Evolutionary conservation across 2,888 invertebrate species (phyloP).

Genomic region (Neoascia interrupta): DNA sequence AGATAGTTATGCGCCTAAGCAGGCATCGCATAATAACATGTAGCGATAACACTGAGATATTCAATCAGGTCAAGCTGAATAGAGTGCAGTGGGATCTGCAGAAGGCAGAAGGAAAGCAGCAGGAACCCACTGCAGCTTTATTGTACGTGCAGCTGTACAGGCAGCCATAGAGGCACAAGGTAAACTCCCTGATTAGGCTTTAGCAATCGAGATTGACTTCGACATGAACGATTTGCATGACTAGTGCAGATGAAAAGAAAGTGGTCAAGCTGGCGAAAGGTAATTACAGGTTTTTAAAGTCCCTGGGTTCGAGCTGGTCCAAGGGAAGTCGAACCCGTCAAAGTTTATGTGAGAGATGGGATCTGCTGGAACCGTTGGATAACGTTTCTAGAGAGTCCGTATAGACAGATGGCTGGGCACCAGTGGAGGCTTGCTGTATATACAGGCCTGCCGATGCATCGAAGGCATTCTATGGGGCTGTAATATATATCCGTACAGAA

Average conservation of each 20-base stretch:
- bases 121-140: too few species aligned
- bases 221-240: conserved; percentile 41
- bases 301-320: conserved; percentile 13
- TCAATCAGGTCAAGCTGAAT: conserved; percentile 10
- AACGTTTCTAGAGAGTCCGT: conserved; percentile 3
- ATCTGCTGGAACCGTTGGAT: neutral
- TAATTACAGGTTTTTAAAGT: conserved; percentile 8
- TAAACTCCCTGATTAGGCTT: conserved; percentile 11
- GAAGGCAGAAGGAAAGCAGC: too few species aligned
- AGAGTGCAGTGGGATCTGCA: conserved; percentile 22
- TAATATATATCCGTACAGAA: conserved; percentile 20
- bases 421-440: neutral
- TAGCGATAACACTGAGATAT: conserved; percentile 27
- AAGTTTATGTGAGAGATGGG: conserved; percentile 6
- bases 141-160: conserved; percentile 12
- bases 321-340: conserved; percentile 34
- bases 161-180: conserved; percentile 5
- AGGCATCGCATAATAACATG: conserved; percentile 5
- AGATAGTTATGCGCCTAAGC: conserved; percentile 21
- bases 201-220: conserved; percentile 23
- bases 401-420: conserved; percentile 33
- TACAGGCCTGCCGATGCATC: conserved; percentile 19
- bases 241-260: conserved; percentile 4
- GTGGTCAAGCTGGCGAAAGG: conserved; percentile 21
- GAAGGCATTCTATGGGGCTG: conserved; percentile 20